phyloP scores from a whole-genome alignment of 2,888 invertebrate species.

The Pinctada fucata region DNA sequence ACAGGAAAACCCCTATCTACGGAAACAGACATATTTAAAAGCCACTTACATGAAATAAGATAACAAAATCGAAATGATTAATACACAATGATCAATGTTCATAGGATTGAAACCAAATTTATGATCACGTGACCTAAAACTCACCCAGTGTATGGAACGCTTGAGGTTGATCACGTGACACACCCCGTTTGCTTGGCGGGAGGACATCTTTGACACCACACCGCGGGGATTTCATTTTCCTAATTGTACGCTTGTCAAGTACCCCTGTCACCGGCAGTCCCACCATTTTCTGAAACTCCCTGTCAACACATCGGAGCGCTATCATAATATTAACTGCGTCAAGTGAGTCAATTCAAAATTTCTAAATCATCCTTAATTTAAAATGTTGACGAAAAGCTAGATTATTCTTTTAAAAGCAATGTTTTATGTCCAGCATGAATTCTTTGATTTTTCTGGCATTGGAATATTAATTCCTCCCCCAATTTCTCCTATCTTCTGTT shows the following conservation, averaged over 20 bases:
- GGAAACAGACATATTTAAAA: no score
- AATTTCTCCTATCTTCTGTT: no score
- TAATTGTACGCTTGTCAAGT: slow-evolving; percentile 61
- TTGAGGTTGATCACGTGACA: slow-evolving; percentile 40
- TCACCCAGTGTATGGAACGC: slow-evolving; percentile 57
- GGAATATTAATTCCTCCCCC: no score
- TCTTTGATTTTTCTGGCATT: no score
- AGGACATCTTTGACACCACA: slow-evolving; percentile 72
- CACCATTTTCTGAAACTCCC: slow-evolving; percentile 70
- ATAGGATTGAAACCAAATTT: no score
- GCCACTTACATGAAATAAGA: no score
- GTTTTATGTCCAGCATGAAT: not conserved
- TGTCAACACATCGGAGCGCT: slow-evolving; percentile 22
- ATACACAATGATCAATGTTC: no score
- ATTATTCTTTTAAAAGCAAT: not conserved
- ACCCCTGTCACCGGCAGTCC: slow-evolving; percentile 67
- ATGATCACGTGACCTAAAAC: not conserved
- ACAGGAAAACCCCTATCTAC: no score
- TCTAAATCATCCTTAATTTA: not conserved
- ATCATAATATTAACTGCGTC: no score
- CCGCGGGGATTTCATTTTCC: slow-evolving; percentile 68
- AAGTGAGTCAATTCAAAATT: no score
- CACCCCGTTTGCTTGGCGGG: slow-evolving; percentile 45
- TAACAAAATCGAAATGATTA: no score
- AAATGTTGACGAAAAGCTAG: not conserved